Base-by-base conservation (phyloP, 2,113 vertebrate species). In the Tenebrosternarchus preto region DNA sequence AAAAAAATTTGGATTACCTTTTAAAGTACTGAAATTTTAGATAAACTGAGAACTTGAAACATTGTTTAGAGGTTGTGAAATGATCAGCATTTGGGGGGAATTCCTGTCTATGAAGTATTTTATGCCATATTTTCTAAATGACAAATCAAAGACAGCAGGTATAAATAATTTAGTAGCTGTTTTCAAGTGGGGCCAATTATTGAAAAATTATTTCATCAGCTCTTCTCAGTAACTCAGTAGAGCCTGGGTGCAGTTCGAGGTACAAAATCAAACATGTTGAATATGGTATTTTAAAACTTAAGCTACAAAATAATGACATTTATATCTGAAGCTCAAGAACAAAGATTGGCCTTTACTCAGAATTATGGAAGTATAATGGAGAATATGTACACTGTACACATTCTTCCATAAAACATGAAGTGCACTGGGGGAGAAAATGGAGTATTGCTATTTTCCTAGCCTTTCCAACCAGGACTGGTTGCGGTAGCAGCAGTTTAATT, bases 111-210 rank as follows among this genome's bases (percentile, higher is more conserved):
- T 64, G 63, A 3, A n/a, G n/a, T n/a, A n/a, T n/a, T n/a, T n/a
- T n/a, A n/a, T n/a, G n/a, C 11, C 19, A 27, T n/a, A n/a, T n/a
- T 22, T 57, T 73, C 22, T 19, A 63, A 43, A 17, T 25, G 5
- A 55, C 22, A 29, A 68, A 31, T 57, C 16, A 63, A 50, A 16
- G 76, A 19, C 57, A n/a, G n/a, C n/a, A n/a, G n/a, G n/a, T n/a
- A 31, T 57, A 27, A 76, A 67, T 76, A 9, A 76, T 36, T 64
- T 29, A 17, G 27, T n/a, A 67, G 1, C 27, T n/a, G 27, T 59
- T 71, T 80, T 27, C n/a, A 43, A 80, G 25, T 85, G 92, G 91
- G 92, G 89, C 91, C 92, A 92, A 90, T 87, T 86, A 25, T 90
- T 80, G 72, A 64, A 67, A 59, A 46, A 77, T 60, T 33, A 77